Percentiles rank a stretch among this genome's conserved stretches.
These are phyloP conservation scores for Ostrea edulis DNA, from an alignment of 1,140 invertebrate genomes.

Conservation along the genomic window DNA sequence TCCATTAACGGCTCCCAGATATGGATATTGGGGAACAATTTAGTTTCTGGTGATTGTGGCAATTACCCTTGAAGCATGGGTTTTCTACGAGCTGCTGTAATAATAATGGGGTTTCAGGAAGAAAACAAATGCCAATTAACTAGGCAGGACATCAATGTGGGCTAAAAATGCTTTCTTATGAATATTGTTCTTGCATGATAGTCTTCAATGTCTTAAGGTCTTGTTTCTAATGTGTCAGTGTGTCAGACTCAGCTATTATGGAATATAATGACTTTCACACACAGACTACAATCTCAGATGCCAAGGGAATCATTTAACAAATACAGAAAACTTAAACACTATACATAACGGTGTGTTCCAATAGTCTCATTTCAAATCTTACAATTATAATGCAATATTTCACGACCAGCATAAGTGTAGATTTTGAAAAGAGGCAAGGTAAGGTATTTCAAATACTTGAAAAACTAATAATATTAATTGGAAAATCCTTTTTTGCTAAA, in stretches of 20 bases:
- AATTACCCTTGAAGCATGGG: background rate
- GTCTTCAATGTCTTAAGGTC: background rate
- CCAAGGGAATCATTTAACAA: too few species aligned
- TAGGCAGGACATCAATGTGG: background rate
- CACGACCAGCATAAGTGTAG: too few species aligned
- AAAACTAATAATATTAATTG: too few species aligned
- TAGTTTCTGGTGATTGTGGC: background rate
- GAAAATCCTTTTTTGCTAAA: too few species aligned
- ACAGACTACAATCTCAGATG: too few species aligned
- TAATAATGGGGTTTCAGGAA: conserved; percentile 18
- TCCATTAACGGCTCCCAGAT: conserved; percentile 4
- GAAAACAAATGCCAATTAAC: conserved; percentile 35
- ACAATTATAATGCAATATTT: too few species aligned
- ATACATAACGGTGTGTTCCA: too few species aligned
- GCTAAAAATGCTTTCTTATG: background rate
- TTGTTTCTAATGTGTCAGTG: background rate
- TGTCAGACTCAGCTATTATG: background rate
- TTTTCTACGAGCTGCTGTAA: background rate
- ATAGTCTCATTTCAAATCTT: too few species aligned
- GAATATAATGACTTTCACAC: too few species aligned
- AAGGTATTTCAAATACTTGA: too few species aligned
- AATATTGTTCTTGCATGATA: background rate
- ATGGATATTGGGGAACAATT: conserved; percentile 35
- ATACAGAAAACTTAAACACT: too few species aligned
- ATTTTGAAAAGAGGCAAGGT: too few species aligned